These are phyloP conservation scores for Hippocampus comes DNA, from an alignment of 2,113 vertebrate species.

Conservation along the genomic window DNA sequence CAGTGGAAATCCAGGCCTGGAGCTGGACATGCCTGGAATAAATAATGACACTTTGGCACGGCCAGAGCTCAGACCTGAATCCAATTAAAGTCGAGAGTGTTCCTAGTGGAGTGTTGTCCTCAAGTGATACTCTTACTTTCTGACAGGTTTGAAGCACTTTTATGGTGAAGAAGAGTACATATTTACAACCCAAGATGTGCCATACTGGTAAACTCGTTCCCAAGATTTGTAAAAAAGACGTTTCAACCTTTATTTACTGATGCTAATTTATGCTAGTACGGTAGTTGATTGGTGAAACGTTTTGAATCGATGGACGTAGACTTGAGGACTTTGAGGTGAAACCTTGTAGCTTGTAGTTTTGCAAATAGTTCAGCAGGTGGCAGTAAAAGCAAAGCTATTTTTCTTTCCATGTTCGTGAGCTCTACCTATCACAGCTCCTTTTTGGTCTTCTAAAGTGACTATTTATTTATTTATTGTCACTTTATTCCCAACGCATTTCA, in stretches of 20 bases:
- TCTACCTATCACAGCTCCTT: background rate
- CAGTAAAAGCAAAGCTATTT: constrained; percentile 28
- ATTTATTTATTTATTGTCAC: too few relatives aligned
- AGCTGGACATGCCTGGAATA: too few relatives aligned
- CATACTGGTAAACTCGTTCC: background rate
- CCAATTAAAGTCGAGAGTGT: background rate
- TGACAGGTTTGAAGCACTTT: background rate
- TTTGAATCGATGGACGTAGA: too few relatives aligned
- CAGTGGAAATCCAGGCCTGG: too few relatives aligned
- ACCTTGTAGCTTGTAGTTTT: background rate
- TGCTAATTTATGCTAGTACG: background rate
- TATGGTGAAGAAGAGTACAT: background rate
- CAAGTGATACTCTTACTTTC: background rate
- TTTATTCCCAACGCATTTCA: too few relatives aligned
- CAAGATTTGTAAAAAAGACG: background rate
- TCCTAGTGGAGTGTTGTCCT: background rate
- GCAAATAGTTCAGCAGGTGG: constrained; percentile 18
- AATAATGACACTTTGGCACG: too few relatives aligned
- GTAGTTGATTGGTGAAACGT: background rate
- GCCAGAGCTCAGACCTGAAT: too few relatives aligned
- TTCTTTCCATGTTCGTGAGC: background rate
- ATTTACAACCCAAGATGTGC: background rate
- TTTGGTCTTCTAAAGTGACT: background rate
- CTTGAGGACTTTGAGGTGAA: too few relatives aligned
- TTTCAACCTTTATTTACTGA: background rate